Base-by-base conservation (phyloP, 2,797 vertebrate genomes). In the Danio tinwini region DNA sequence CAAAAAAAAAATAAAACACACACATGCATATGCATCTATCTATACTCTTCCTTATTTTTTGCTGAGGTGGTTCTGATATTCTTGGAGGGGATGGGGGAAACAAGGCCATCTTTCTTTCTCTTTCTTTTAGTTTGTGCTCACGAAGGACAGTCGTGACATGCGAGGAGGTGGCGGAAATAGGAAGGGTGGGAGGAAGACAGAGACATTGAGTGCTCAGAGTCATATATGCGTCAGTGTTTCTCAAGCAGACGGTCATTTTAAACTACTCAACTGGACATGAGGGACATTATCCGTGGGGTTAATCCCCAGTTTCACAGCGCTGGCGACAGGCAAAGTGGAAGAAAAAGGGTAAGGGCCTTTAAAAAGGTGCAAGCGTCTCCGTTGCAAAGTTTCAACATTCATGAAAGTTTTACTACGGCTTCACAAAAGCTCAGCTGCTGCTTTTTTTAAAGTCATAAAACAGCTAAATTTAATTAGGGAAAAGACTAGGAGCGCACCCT, bases 181-280 rank as follows among this genome's bases (percentile, higher is more conserved):
- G 82, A 79, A 58, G 17, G 65, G 67, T 68, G 63, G 49, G 61
- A 50, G 56, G 72, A 53, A 58, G 17, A 73, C 44, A 42, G 55
- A 68, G 58, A 78, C 62, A 62, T 67, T 21, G 21, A 79, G 45
- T 9, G 37, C 29, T 64, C 17, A 45, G 56, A 73, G 75, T 63
- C 53, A 59, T 59, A 74, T 74, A 56, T 70, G 64, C 50, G 80
- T 86, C 86, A 84, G 86, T 90, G 89, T 89, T 84, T 91, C 88
- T 82, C 85, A 89, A 74, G 65, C 88, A 91, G 90, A 88, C 88
- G 91, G 90, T 91, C 90, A 91, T 91, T 92, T 91, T 92, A 93
- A 93, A 93, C 91, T 91, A 93, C 91, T 93, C 90, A 92, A 90
- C 91, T 91, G 90, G 91, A 91, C 91, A 93, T 92, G 91, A 92